A percentile compares a stretch with the other conserved stretches of the same genome.
These are phyloP conservation scores for Orussus abietinus DNA, from an alignment of 1,140 invertebrate species.

Conservation along the genomic window DNA sequence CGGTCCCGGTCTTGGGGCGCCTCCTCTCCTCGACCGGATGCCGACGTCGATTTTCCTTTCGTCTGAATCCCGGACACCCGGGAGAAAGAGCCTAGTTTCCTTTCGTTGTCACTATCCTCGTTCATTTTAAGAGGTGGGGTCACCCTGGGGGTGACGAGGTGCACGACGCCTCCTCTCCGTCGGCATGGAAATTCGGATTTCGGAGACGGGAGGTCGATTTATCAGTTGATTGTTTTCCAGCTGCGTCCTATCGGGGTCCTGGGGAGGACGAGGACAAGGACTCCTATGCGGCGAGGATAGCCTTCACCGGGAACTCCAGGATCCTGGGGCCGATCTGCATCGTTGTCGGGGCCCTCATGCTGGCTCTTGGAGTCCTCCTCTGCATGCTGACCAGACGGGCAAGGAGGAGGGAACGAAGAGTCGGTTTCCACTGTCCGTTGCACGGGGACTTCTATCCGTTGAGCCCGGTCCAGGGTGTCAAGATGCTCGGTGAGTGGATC, in stretches of 20 bases:
- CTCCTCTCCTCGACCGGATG: conserved; percentile 2
- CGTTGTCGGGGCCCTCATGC: conserved; percentile 67
- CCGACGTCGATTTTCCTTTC: conserved; percentile 15
- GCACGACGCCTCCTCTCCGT: too few relatives aligned
- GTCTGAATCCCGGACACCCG: conserved; percentile 3
- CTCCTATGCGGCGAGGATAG: conserved; percentile 65
- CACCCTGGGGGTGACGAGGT: too few relatives aligned
- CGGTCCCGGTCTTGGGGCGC: conserved; percentile 16
- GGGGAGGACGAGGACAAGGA: conserved; percentile 66
- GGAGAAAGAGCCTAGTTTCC: conserved; percentile 21
- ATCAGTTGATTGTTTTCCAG: too few relatives aligned
- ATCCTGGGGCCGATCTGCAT: conserved; percentile 70
- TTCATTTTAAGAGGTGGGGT: too few relatives aligned
- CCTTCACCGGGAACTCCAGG: conserved; percentile 68
- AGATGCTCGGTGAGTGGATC: conserved; percentile 41
- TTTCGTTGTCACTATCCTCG: conserved; percentile 21
- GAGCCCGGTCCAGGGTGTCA: conserved; percentile 56
- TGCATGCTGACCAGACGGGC: conserved; percentile 65
- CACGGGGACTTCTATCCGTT: conserved; percentile 74
- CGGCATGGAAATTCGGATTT: too few relatives aligned
- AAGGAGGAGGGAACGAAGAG: conserved; percentile 61
- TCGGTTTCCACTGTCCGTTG: conserved; percentile 73
- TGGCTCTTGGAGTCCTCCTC: conserved; percentile 57
- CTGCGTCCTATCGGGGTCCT: conserved; percentile 69
- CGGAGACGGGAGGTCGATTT: too few relatives aligned